Percentiles rank a stretch among this genome's conserved stretches.
phyloP scores from a whole-genome alignment of 2,113 vertebrate species.

The Anhinga rufa region DNA sequence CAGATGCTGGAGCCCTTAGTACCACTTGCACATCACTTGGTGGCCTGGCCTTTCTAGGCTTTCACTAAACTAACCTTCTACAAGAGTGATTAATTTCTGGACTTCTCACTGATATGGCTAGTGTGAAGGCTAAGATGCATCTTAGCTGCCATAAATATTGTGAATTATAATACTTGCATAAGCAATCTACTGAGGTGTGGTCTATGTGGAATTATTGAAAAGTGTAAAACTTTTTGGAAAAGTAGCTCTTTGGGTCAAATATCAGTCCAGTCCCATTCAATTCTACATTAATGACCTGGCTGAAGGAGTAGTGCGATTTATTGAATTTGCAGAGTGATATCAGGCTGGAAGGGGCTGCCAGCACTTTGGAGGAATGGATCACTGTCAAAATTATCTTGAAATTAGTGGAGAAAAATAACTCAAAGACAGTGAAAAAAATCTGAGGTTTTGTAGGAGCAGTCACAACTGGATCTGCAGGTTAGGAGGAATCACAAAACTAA shows the following conservation, averaged over 20 bases:
- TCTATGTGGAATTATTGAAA: background rate
- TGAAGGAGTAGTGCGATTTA: background rate
- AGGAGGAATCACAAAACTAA: background rate
- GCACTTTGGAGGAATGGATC: background rate
- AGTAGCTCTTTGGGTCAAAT: background rate
- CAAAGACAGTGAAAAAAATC: background rate
- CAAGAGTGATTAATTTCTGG: background rate
- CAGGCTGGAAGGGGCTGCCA: background rate
- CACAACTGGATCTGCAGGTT: background rate
- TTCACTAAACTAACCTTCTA: background rate
- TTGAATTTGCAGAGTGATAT: background rate
- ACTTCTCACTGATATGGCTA: background rate
- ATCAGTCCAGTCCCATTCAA: background rate
- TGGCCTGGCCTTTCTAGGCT: background rate
- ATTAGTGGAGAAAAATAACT: background rate
- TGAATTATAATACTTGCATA: background rate
- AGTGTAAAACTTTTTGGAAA: background rate
- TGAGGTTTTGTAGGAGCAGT: background rate
- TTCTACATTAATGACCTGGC: background rate
- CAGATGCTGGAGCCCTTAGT: background rate
- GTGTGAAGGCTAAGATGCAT: background rate
- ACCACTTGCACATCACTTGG: background rate
- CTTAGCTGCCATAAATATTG: background rate
- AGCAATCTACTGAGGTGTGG: background rate
- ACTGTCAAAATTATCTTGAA: slow-evolving; percentile 6